Evolutionary conservation across 2,888 invertebrate genomes (phyloP), one percentile per base, ranked within the genome.

Genomic region (Prosopocoilus inquinatus): DNA sequence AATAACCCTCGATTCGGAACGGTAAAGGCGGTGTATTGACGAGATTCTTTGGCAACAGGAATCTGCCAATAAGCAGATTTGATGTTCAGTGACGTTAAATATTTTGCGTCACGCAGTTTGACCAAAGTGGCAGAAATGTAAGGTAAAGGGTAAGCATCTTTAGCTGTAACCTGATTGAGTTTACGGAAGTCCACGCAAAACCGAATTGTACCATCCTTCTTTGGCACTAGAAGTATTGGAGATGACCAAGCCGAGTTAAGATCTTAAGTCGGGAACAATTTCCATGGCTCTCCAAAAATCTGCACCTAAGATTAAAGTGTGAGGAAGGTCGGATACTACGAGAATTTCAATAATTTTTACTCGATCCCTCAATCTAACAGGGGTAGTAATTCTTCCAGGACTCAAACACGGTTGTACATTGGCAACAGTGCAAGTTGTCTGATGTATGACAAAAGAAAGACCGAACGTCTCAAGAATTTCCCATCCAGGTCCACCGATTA

Each of bases 181-280:
- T 66, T 64, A 5, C 72, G 47, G 35, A 60, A 69, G 47, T 72
- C 71, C 0, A 70, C 62, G 41, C 70, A 67, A 13, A 72, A 66
- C 2, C 70, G 50, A 39, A 62, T 68, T 1, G 53, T 57, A 0
- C 63, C 65, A 43, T 66, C 59, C 5, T 65, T 59, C 44, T 53
- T 53, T 13, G 13, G 38, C 9, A 66, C 56, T 13, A 67, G 44
- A 4, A 65, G 32, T 28, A 62, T 57, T 0, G 61, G 58, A 3
- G 50, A 57, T 3, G 60, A 58, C 61, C 63, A 64, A 7, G 59
- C 53, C n/a, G n/a, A n/a, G n/a, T n/a, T n/a, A n/a, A n/a, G n/a
- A n/a, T n/a, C n/a, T n/a, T n/a, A n/a, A n/a, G n/a, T n/a, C n/a
- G n/a, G n/a, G n/a, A n/a, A n/a, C n/a, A n/a, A n/a, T n/a, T n/a